Evolutionary conservation across 2,888 invertebrate genomes (phyloP), one percentile per base, ranked within the genome.

Genomic region (Prenolepis imparis): DNA sequence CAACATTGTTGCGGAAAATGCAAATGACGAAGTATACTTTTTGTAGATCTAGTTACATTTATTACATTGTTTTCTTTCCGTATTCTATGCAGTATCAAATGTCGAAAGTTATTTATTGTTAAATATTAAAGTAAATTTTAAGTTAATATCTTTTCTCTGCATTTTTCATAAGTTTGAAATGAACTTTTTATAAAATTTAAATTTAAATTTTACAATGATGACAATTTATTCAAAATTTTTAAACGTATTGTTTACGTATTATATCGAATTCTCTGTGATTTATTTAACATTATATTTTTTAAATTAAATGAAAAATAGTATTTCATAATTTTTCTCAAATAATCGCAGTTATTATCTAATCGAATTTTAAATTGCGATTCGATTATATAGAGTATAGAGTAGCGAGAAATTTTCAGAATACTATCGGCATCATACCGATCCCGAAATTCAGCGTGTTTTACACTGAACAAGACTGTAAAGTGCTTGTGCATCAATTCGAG

Each of bases 1-100:
- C 32, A 32, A 18, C 12, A 28, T 68, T 78, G 32, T 32, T 28
- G 57, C 78, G 68, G 70, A 68, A 52, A 41, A 68, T 57, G 68
- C 28, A 66, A 66, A 77, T 77, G 21, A 21, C 77, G 44, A 41
- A 68, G 57, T 57, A 12, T 44, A 66, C 15, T 44, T 68, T 32
- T 4, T 36, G n/a, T n/a, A 39, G 18, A 75, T 52, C 36, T 52
- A 12, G 36, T 24, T 66, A 75, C 18, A 63, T 28, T 52, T 21
- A 4, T 44, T 28, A 3, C 28, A 28, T 28, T 21, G 15, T 15
- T 64, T 6, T 41, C 15, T 21, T 64, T 28, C 9, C 8, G 6
- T 9, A 28, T 57, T 21, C 5, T 57, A 55, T 15, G 18, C 15
- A 18, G 24, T 3, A 9, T 57, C 12, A 24, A 57, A 39, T 24